Evolutionary conservation across 2,797 vertebrate species (phyloP).

Genomic region (Typhlichthys subterraneus): DNA sequence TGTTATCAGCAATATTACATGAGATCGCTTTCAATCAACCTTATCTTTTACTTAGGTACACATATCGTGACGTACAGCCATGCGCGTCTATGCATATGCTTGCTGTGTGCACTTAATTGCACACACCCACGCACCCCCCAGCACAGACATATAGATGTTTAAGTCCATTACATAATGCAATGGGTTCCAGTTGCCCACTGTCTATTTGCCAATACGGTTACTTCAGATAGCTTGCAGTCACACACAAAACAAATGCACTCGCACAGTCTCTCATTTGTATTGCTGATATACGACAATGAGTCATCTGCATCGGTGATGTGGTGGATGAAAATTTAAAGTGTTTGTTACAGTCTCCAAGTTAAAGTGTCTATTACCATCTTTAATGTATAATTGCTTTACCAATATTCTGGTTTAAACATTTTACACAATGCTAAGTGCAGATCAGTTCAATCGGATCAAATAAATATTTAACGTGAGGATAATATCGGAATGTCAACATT

Average conservation of each 20-base stretch:
- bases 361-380: slow-evolving; percentile 57
- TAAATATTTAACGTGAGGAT: slow-evolving; percentile 34
- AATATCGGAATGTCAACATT: slow-evolving; percentile 9
- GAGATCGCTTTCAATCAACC: slow-evolving; percentile 58
- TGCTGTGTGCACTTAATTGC: slow-evolving; percentile 11
- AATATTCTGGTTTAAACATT: slow-evolving; percentile 38
- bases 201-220: slow-evolving; percentile 16
- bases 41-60: slow-evolving; percentile 29
- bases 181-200: slow-evolving; percentile 32
- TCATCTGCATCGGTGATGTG: slow-evolving; percentile 52
- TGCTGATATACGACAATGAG: slow-evolving; percentile 55
- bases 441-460: slow-evolving; percentile 37
- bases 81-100: not conserved
- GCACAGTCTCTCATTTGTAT: slow-evolving; percentile 30
- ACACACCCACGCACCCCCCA: slow-evolving; percentile 52
- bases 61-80: slow-evolving; percentile 1
- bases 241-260: not conserved
- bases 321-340: slow-evolving; percentile 47
- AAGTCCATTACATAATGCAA: slow-evolving; percentile 60
- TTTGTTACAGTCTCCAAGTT: no score
- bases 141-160: slow-evolving; percentile 32
- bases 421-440: slow-evolving; percentile 15
- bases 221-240: slow-evolving; percentile 34
- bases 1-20: slow-evolving; percentile 71
- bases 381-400: slow-evolving; percentile 51